Percentiles rank a stretch among this genome's conserved stretches.
Conservation (phyloP, 2,113 vertebrate genomes). For the Passer montanus region DNA sequence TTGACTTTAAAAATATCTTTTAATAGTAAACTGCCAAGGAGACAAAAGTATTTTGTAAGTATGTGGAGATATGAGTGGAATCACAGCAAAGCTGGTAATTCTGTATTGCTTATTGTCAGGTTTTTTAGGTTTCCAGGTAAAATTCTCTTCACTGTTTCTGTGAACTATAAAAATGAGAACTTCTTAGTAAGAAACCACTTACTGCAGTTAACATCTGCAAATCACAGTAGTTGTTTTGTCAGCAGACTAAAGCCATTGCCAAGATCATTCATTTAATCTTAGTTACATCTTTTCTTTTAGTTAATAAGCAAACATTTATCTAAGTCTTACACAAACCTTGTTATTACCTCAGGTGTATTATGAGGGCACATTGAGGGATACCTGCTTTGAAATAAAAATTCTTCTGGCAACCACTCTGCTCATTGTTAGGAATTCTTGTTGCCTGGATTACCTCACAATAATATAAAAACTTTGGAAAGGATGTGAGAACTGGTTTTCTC, state of each 20-base stretch:
- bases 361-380: background rate
- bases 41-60: background rate
- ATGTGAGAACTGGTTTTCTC: background rate
- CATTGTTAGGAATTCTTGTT: background rate
- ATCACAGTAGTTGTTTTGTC: background rate
- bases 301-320: background rate
- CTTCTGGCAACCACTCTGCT: background rate
- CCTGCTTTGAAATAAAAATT: background rate
- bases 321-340: background rate
- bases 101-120: background rate
- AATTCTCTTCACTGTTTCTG: background rate
- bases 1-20: background rate
- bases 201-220: background rate
- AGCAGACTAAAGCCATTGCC: background rate
- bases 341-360: background rate
- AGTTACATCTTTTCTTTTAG: background rate
- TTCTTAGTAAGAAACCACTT: background rate
- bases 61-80: rapidly evolving
- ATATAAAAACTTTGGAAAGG: background rate
- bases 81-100: background rate
- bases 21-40: background rate
- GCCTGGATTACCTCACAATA: background rate
- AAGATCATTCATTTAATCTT: background rate
- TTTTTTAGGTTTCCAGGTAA: background rate
- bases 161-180: background rate